phyloP scores from a whole-genome alignment of 2,888 invertebrate genomes.

The Lepidonotus clava region DNA sequence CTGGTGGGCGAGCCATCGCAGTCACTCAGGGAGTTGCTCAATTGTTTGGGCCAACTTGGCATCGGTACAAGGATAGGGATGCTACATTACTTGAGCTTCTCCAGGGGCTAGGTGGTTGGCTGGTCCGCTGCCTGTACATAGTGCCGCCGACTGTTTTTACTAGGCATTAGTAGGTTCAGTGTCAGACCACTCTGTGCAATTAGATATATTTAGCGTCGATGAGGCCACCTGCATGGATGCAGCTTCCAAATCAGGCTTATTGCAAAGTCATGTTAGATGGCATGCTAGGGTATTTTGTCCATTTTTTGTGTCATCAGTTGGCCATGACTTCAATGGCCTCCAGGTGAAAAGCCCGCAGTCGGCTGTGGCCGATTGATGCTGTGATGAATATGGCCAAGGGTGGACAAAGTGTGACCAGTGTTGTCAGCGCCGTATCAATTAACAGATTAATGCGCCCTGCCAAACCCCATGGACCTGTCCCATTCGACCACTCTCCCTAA shows the following conservation, averaged over 20 bases:
- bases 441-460: not conserved
- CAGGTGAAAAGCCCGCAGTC: no score
- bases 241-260: constrained; percentile 8
- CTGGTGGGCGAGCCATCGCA: no score
- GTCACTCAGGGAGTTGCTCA: not conserved
- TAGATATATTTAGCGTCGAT: constrained; percentile 8
- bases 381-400: no score
- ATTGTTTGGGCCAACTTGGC: constrained; percentile 15
- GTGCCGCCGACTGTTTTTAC: not conserved
- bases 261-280: constrained; percentile 12
- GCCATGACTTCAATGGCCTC: no score
- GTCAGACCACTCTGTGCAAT: not conserved
- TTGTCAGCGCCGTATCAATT: not conserved
- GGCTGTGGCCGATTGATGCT: no score
- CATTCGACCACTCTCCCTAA: no score
- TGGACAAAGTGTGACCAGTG: not conserved
- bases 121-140: not conserved
- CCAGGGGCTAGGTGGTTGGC: constrained; percentile 1
- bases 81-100: not conserved
- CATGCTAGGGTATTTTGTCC: no score
- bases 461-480: not conserved
- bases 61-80: not conserved
- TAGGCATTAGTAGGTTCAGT: not conserved
- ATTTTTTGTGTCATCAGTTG: no score
- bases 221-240: not conserved